Evolutionary conservation across 64 coral and sea anemone species (phyloP).

Genomic region (Stichodactyla mertensii): DNA sequence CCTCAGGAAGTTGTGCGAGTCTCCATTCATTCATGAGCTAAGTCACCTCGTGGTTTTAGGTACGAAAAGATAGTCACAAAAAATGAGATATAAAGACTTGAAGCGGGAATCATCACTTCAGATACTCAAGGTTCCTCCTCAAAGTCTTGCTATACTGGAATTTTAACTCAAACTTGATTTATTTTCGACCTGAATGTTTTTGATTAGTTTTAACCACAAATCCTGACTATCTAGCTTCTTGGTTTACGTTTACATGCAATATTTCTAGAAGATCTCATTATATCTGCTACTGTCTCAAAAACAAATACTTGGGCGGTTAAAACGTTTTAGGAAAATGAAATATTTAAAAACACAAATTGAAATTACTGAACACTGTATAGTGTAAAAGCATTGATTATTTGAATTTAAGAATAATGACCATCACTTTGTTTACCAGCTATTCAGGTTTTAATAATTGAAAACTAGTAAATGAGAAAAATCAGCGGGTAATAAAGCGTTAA

Average conservation of each 20-base stretch:
- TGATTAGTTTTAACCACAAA: neutral
- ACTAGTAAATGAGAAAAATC: neutral
- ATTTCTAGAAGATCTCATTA: neutral
- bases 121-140: too few species aligned
- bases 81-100: too few species aligned
- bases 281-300: neutral
- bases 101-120: too few species aligned
- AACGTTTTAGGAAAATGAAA: too few species aligned
- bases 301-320: too few species aligned
- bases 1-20: too few species aligned
- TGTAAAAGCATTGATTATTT: neutral
- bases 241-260: neutral
- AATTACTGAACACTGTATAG: too few species aligned
- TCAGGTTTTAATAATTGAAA: neutral
- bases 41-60: too few species aligned
- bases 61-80: too few species aligned
- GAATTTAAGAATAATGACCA: neutral
- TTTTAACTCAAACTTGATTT: neutral
- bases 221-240: neutral
- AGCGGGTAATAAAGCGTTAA: neutral
- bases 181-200: neutral
- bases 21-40: too few species aligned
- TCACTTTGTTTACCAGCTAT: constrained; percentile 1
- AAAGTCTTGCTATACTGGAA: too few species aligned
- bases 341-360: too few species aligned